Conservation (phyloP, 2,888 invertebrate species). For the Epinotia ramella region DNA sequence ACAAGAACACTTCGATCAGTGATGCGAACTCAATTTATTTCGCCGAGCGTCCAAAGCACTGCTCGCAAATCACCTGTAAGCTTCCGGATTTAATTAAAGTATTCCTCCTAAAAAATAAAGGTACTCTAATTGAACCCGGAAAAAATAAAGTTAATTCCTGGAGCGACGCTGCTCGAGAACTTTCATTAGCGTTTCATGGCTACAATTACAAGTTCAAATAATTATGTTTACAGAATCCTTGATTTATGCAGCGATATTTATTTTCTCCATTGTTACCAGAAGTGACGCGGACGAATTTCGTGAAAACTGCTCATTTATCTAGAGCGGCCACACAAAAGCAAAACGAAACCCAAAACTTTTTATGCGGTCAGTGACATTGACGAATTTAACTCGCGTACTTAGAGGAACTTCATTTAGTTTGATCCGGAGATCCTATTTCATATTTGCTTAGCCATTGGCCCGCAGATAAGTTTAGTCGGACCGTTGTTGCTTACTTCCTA, state of each 20-base stretch:
- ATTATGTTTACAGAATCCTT: constrained; percentile 84
- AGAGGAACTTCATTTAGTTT: constrained; percentile 63
- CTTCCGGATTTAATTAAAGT: constrained; percentile 75
- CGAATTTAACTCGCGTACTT: constrained; percentile 57
- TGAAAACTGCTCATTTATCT: constrained; percentile 84
- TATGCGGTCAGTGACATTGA: constrained; percentile 79
- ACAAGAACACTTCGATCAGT: constrained; percentile 58
- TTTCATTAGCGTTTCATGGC: constrained; percentile 80
- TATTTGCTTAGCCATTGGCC: constrained; percentile 74
- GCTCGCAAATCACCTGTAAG: constrained; percentile 63
- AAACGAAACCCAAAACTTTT: constrained; percentile 83
- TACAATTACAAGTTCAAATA: constrained; percentile 84
- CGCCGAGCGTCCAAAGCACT: constrained; percentile 50
- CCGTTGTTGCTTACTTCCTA: constrained; percentile 69
- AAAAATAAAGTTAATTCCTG: constrained; percentile 70
- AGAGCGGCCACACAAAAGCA: constrained; percentile 79
- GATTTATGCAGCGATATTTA: constrained; percentile 84
- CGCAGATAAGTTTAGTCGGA: constrained; percentile 76
- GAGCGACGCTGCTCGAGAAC: constrained; percentile 68
- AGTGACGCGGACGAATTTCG: constrained; percentile 83
- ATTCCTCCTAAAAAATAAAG: constrained; percentile 73
- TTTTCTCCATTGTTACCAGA: constrained; percentile 81
- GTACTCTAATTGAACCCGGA: constrained; percentile 71
- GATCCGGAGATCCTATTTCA: constrained; percentile 65
- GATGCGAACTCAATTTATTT: constrained; percentile 56